These are phyloP conservation scores for Sesia bembeciformis DNA, from an alignment of 2,888 invertebrate genomes.

Conservation along the genomic window DNA sequence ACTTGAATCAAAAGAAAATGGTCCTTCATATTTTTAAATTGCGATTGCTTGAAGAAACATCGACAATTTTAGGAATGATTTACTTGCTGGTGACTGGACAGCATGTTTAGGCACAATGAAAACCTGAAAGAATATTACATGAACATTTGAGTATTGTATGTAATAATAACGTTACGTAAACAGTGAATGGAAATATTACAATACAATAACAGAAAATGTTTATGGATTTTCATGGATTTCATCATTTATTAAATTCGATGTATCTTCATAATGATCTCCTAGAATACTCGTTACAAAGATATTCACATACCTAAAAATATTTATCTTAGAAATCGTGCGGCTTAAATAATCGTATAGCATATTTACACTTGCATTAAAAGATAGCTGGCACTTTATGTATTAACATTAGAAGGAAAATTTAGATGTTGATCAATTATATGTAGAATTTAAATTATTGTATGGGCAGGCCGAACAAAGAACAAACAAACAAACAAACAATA, in stretches of 20 bases:
- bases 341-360: constrained; percentile 44
- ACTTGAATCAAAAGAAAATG: constrained; percentile 13
- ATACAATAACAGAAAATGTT: no score
- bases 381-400: constrained; percentile 57
- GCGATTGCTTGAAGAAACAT: constrained; percentile 12
- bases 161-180: no score
- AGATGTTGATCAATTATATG: constrained; percentile 31
- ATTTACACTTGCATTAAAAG: constrained; percentile 43
- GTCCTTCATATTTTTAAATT: constrained; percentile 18
- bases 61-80: not conserved
- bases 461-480: not conserved
- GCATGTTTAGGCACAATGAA: no score
- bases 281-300: not conserved
- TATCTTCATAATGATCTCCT: constrained; percentile 7
- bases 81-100: not conserved
- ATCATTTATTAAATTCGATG: not conserved
- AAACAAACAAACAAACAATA: no score
- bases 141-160: no score
- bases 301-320: constrained; percentile 13
- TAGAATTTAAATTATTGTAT: not conserved
- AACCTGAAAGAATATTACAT: no score
- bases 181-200: no score
- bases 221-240: no score
- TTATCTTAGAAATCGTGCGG: constrained; percentile 26
- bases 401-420: constrained; percentile 37